These are phyloP conservation scores for Gymnocheta viridis DNA, from an alignment of 2,888 invertebrate genomes.

Conservation along the genomic window DNA sequence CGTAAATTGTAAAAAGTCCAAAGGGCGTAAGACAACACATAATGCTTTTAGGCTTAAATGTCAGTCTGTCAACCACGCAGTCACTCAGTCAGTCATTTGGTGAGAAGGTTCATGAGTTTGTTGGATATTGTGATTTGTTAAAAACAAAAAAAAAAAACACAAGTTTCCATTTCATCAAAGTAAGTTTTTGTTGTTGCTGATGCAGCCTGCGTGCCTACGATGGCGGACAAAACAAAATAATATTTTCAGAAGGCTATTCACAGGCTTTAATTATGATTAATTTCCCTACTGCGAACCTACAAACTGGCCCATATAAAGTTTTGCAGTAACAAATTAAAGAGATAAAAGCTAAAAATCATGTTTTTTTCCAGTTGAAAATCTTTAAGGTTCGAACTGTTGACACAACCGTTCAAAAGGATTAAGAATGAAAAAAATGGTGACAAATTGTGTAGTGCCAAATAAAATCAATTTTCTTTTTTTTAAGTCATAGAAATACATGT, in stretches of 20 bases:
- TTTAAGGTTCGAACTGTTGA: background rate
- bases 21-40: constrained; percentile 26
- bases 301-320: background rate
- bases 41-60: constrained; percentile 58
- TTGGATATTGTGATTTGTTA: background rate
- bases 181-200: background rate
- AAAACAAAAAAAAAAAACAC: background rate
- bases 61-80: constrained; percentile 24
- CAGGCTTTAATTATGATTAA: constrained; percentile 59
- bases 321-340: background rate
- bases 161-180: constrained; percentile 32
- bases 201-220: background rate
- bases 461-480: too few relatives aligned
- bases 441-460: too few relatives aligned
- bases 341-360: background rate
- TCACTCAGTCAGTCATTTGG: constrained; percentile 1
- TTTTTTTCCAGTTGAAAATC: background rate
- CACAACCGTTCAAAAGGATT: background rate
- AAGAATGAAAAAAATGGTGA: too few relatives aligned
- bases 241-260: constrained; percentile 43
- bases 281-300: constrained; percentile 9
- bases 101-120: background rate
- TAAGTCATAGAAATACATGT: too few relatives aligned
- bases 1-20: constrained; percentile 22
- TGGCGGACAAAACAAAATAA: too few relatives aligned